Evolutionary conservation across 2,113 vertebrate species (phyloP), one percentile per base, ranked within the genome.

Genomic region (Montifringilla adamsi): DNA sequence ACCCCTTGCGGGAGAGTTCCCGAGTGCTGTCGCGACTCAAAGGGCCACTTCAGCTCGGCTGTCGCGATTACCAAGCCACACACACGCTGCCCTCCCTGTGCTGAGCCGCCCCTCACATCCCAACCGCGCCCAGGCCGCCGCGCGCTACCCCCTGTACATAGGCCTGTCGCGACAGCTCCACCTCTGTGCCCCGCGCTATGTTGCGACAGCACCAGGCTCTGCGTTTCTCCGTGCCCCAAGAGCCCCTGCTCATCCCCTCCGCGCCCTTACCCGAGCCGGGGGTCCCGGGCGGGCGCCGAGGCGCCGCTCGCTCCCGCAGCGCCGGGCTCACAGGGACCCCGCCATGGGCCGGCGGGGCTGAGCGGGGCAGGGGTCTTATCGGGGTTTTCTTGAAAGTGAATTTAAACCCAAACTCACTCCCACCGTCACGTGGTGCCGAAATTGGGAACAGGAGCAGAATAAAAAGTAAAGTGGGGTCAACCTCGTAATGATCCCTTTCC

Each of bases 401-500:
- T 98, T 98, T 94, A 98, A 98, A 98, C 98, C 96, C 98, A 79
- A 96, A 98, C 97, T 96, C 98, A 98, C 98, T 98, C 98, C 98
- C 98, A 98, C 98, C 70, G 67, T 98, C 98, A 98, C 98, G 98
- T 99, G 98, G 97, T 98, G 49, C 68, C 83, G 96, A 98, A 98
- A 98, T 98, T 98, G 97, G 97, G 97, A 98, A 97, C 98, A 98
- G 98, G 95, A 98, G 98, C 97, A 96, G 97, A 97, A 97, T 97
- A 96, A 97, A 95, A 96, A 91, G 86, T 94, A 93, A 94, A 96
- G 87, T 59, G 75, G 82, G 97, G 95, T 97, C 96, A 96, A 89
- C 75, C 95, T 93, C 84, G 88, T 96, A 95, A 96, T 88, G 93
- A 96, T 96, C 94, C 85, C 91, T 97, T 95, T 86, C 53, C 86